These are phyloP conservation scores for Parotia lawesii DNA, from an alignment of 2,113 vertebrate genomes.

Conservation along the genomic window DNA sequence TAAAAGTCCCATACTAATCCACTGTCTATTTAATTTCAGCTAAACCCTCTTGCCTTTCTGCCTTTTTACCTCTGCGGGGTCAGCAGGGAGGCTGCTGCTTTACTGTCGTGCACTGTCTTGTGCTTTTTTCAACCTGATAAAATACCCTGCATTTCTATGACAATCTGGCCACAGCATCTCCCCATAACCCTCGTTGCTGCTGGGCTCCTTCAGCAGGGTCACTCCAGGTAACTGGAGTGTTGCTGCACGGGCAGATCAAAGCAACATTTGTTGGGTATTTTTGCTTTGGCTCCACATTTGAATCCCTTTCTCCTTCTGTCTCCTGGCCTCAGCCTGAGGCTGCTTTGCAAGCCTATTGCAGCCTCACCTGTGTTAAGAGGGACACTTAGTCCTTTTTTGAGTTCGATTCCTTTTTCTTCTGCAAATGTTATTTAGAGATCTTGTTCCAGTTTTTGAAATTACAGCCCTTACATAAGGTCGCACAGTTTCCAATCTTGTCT, in stretches of 20 bases:
- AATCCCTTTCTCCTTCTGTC: not conserved
- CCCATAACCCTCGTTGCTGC: not conserved
- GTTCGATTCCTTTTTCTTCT: not conserved
- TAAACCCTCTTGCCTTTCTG: constrained; percentile 46
- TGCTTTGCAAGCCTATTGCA: not conserved
- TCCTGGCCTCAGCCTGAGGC: not conserved
- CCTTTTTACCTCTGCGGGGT: constrained; percentile 13
- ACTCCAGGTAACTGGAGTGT: not conserved
- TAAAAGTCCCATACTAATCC: constrained; percentile 64
- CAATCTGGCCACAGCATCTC: not conserved
- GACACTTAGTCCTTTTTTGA: not conserved
- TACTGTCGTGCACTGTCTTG: not conserved
- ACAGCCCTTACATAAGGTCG: not conserved
- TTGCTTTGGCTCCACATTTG: not conserved
- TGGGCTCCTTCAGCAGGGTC: not conserved
- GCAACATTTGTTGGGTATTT: not conserved
- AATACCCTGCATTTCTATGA: not conserved
- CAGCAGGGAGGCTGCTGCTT: not conserved
- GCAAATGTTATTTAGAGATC: not conserved
- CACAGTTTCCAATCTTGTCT: not conserved
- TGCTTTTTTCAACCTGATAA: not conserved
- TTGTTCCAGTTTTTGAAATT: not conserved
- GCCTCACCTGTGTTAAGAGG: not conserved
- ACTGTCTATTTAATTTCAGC: constrained; percentile 61
- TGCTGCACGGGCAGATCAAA: not conserved